A percentile compares a stretch with the other conserved stretches of the same genome.
These are phyloP conservation scores for Mobula birostris DNA, from an alignment of 2,113 vertebrate genomes.

Conservation along the genomic window DNA sequence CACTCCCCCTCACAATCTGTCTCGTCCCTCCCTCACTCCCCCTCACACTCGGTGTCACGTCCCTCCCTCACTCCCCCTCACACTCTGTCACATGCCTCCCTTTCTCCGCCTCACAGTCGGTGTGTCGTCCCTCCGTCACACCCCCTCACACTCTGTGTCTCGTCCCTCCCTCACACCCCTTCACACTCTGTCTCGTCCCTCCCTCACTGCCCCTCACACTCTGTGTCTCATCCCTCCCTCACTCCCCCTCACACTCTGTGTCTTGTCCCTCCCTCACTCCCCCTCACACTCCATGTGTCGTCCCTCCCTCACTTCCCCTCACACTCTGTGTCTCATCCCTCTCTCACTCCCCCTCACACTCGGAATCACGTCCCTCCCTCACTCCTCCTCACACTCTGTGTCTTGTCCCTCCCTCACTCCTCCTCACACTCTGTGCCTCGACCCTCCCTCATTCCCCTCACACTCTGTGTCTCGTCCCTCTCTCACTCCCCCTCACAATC, in stretches of 20 bases:
- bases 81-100: too few relatives aligned
- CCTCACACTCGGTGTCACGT: too few relatives aligned
- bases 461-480: too few relatives aligned
- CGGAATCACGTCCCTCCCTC: not conserved
- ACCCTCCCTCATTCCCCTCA: too few relatives aligned
- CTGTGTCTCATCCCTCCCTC: too few relatives aligned
- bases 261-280: not conserved
- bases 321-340: not conserved
- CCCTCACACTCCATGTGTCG: not conserved
- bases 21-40: too few relatives aligned
- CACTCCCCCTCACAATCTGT: too few relatives aligned
- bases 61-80: too few relatives aligned
- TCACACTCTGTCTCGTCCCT: not conserved
- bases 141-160: too few relatives aligned
- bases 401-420: too few relatives aligned
- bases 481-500: too few relatives aligned
- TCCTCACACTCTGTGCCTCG: too few relatives aligned
- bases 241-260: not conserved
- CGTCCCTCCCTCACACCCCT: not conserved
- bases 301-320: not conserved
- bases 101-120: not conserved
- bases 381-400: not conserved
- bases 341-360: not conserved
- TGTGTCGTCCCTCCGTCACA: not conserved
- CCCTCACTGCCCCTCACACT: not conserved